Evolutionary conservation across 2,888 invertebrate genomes (phyloP).

Genomic region (Chrysodeixis includens): DNA sequence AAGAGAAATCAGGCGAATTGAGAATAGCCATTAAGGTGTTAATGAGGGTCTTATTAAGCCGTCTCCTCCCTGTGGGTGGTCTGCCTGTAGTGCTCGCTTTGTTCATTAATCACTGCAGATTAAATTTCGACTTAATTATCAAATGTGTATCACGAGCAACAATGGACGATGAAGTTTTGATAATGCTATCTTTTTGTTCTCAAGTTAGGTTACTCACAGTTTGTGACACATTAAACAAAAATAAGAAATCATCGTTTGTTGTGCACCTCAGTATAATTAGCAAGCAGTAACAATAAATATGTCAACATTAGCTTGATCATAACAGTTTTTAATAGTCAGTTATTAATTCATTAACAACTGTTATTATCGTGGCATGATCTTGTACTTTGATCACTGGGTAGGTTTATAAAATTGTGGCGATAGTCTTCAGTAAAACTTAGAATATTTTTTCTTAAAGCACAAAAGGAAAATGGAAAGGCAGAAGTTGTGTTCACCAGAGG

Average conservation of each 20-base stretch:
- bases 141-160: constrained; percentile 74
- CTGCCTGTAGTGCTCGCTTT: constrained; percentile 80
- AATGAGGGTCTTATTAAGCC: constrained; percentile 89
- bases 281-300: neutral
- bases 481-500: constrained; percentile 23
- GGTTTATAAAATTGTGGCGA: neutral
- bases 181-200: constrained; percentile 54
- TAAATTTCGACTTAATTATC: constrained; percentile 83
- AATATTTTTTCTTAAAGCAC: neutral
- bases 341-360: neutral
- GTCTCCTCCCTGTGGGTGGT: constrained; percentile 88
- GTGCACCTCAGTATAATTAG: neutral
- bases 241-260: neutral
- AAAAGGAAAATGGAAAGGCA: constrained; percentile 2
- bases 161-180: constrained; percentile 65
- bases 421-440: neutral
- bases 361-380: neutral
- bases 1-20: constrained; percentile 87
- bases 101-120: constrained; percentile 85
- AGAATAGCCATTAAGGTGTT: constrained; percentile 89
- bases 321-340: neutral
- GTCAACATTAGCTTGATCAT: neutral
- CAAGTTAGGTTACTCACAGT: constrained; percentile 27
- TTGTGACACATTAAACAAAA: constrained; percentile 13
- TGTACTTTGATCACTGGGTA: neutral